Evolutionary conservation across 2,888 invertebrate genomes (phyloP).

Genomic region (Chaetoderma sp.): DNA sequence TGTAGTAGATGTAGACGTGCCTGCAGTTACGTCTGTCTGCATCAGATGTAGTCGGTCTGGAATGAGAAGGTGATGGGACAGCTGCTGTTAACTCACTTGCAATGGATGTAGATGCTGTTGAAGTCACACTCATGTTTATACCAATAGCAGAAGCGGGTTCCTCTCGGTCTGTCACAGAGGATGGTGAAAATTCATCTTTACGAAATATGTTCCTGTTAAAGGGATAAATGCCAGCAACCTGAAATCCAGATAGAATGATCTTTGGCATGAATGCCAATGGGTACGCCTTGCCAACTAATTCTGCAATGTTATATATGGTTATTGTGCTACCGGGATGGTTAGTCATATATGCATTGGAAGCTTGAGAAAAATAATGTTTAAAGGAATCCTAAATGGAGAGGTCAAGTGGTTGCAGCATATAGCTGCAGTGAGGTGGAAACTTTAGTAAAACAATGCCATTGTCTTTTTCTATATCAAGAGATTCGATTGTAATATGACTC

Average conservation of each 20-base stretch:
- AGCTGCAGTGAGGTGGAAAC: slow-evolving; percentile 63
- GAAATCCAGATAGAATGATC: slow-evolving; percentile 64
- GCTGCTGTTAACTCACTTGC: no score
- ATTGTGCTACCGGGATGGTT: slow-evolving; percentile 63
- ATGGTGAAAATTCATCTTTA: slow-evolving; percentile 13
- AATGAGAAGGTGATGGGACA: no score
- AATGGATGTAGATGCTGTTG: no score
- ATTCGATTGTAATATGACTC: slow-evolving; percentile 46
- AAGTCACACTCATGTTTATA: no score
- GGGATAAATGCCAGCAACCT: slow-evolving; percentile 60
- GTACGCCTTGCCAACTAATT: slow-evolving; percentile 1
- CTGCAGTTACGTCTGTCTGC: no score
- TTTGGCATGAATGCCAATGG: slow-evolving; percentile 43
- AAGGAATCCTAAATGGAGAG: slow-evolving; percentile 65
- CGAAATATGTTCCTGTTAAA: slow-evolving; percentile 40
- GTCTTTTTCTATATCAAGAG: slow-evolving; percentile 53
- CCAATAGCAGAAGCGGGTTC: no score
- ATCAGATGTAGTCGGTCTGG: no score
- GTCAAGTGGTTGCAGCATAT: slow-evolving; percentile 68
- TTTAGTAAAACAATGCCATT: slow-evolving; percentile 64
- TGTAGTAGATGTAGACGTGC: no score
- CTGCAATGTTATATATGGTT: slow-evolving; percentile 64
- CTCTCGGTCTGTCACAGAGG: not conserved
- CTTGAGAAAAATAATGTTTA: slow-evolving; percentile 53
- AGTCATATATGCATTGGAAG: slow-evolving; percentile 48